phyloP scores from a whole-genome alignment of 1,140 invertebrate genomes.

The Nylanderia fulva region DNA sequence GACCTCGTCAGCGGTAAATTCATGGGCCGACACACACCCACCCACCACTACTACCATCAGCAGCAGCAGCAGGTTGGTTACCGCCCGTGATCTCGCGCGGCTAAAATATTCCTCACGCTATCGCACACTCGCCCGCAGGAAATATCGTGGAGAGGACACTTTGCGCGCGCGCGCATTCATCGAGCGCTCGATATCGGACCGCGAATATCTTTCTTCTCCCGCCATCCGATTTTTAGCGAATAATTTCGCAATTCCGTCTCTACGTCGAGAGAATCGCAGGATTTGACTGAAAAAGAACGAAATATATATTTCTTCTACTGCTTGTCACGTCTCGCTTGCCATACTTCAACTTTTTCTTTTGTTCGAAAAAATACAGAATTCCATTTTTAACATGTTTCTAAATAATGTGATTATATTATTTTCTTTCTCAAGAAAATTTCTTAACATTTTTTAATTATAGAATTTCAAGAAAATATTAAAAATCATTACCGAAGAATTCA shows the following conservation, averaged over 20 bases:
- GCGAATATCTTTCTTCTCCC: neutral
- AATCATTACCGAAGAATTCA: neutral
- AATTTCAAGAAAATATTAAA: neutral
- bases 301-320: neutral
- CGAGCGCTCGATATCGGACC: neutral
- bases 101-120: slow-evolving; percentile 45
- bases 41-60: slow-evolving; percentile 83
- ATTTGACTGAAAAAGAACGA: neutral
- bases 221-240: neutral
- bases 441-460: neutral
- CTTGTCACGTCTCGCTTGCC: neutral
- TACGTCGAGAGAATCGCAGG: neutral
- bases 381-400: neutral
- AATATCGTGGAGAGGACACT: neutral
- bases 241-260: neutral
- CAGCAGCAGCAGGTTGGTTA: slow-evolving; percentile 81
- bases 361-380: neutral
- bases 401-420: too few relatives aligned
- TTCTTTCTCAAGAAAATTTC: neutral
- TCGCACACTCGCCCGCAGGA: neutral
- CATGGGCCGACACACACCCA: slow-evolving; percentile 83
- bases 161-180: neutral
- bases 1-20: slow-evolving; percentile 84
- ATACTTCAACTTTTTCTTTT: neutral
- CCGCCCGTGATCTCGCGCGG: neutral